A percentile compares a stretch with the other conserved stretches of the same genome.
Evolutionary conservation across 2,888 invertebrate genomes (phyloP).

Genomic region (Cephus pulcher): DNA sequence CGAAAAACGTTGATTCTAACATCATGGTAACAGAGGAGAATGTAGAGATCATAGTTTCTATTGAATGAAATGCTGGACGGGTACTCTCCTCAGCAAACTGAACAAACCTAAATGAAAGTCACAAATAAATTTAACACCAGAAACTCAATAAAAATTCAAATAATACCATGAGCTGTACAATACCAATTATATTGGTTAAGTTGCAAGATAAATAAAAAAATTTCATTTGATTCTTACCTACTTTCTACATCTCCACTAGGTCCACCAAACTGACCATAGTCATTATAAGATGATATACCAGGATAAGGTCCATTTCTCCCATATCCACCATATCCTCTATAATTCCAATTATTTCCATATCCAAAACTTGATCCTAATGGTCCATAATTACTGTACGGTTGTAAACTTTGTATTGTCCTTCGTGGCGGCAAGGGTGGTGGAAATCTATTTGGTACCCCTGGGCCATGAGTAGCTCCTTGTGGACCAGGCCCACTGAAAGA

Average conservation of each 20-base stretch:
- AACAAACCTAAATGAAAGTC: slow-evolving; percentile 73
- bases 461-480: slow-evolving; percentile 15
- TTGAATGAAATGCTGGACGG: slow-evolving; percentile 92
- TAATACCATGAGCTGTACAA: no score
- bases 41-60: slow-evolving; percentile 91
- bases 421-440: slow-evolving; percentile 60
- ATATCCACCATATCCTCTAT: slow-evolving; percentile 57
- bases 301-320: slow-evolving; percentile 65
- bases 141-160: no score
- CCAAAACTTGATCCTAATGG: slow-evolving; percentile 50
- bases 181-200: no score
- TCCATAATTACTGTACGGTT: slow-evolving; percentile 34
- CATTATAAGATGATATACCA: slow-evolving; percentile 37
- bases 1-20: slow-evolving; percentile 96
- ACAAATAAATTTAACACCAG: not conserved
- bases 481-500: slow-evolving; percentile 23
- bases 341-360: slow-evolving; percentile 52
- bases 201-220: no score
- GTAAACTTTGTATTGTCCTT: slow-evolving; percentile 36
- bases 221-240: slow-evolving; percentile 64
- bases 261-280: slow-evolving; percentile 42
- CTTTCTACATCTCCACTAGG: slow-evolving; percentile 72
- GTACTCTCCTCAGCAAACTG: slow-evolving; percentile 93
- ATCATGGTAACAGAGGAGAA: slow-evolving; percentile 95
- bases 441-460: slow-evolving; percentile 18